Base-by-base conservation (phyloP, 2,888 invertebrate genomes). In the Nezara viridula region DNA sequence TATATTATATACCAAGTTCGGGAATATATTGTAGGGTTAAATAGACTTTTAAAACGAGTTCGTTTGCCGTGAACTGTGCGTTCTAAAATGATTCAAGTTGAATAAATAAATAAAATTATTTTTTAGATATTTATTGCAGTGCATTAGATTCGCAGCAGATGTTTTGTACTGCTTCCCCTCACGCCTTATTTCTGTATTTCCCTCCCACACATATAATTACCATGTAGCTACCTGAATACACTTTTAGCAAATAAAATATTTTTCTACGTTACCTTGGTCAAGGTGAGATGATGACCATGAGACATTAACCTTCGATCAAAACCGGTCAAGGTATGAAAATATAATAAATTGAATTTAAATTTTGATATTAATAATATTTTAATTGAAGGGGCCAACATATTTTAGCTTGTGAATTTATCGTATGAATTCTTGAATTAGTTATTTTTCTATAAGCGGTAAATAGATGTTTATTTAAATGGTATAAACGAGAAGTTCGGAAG, bases 291-390 rank as follows among this genome's bases (percentile, higher is more conserved):
- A 14, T 44, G 81, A 81, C 44, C 81, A 44, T 44, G 81, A 47
- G 81, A 81, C 12, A 81, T 21, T 44, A 44, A 81, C 81, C 81
- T 81, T 81, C 44, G 21, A 37, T 12, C 14, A 40, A 47, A 81
- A 81, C 44, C 81, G 81, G 81, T 81, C 81, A 81, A 81, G 81
- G 81, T 81, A 81, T 47, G 40, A 40, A 81, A 81, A 81, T 73
- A 73, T 32, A 73, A 73, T 73, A 21, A 66, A 66, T 32, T 32
- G 1, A 66, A 66, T 66, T 66, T 66, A 66, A 16, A 66, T 32
- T 32, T 32, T 66, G 27, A 32, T 66, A 16, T 66, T 5, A 66
- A 32, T 55, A 55, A 55, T n/a, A 2, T n/a, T 24, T 7, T 55
- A n/a, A 55, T 55, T 55, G 55, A 55, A 55, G 10, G n/a, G 10